Base-by-base conservation (phyloP, 2,113 vertebrate species). In the Meles meles region DNA sequence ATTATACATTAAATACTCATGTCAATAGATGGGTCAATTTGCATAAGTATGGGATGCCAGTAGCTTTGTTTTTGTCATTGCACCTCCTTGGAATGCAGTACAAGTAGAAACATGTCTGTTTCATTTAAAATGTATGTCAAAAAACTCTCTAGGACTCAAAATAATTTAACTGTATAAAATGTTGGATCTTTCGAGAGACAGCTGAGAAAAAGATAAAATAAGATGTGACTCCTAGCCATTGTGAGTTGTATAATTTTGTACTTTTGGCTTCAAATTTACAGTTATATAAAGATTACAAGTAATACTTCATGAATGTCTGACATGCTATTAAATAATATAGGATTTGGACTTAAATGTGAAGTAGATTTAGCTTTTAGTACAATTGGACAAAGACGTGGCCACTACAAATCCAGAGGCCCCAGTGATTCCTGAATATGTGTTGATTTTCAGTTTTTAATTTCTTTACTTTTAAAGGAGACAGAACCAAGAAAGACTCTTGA, bases 31-130 rank as follows among this genome's bases (percentile, higher is more conserved):
- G 44, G 85, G 77, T 85, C 82, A 83, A 15, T 34, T 92, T 84
- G 84, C 17, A 96, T 94, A 95, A 83, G 82, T 83, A 69, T 31
- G 80, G 42, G n/a, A 49, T 83, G 59, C 21, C 92, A 67, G 49
- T 65, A 69, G 52, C 88, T 97, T 96, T 94, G 20, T 96, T 98
- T 97, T 95, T 92, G 83, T 94, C 52, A 86, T 67, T 97, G 59
- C 21, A 65, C 81, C 89, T 96, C 76, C 79, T 96, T 98, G 97
- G 89, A 97, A 97, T 97, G 92, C 92, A 67, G 79, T 92, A 61
- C 93, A 97, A 94, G 94, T 98, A 96, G 55, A 65, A 96, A 72
- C 72, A 23, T 94, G 92, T 93, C 61, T 88, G 34, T 83, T 88
- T 93, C 79, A 90, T 81, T 98, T 96, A 79, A 72, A 90, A 31